A percentile compares a stretch with the other conserved stretches of the same genome.
Conservation (phyloP, 2,797 vertebrate genomes). For the Typhlichthys subterraneus region DNA sequence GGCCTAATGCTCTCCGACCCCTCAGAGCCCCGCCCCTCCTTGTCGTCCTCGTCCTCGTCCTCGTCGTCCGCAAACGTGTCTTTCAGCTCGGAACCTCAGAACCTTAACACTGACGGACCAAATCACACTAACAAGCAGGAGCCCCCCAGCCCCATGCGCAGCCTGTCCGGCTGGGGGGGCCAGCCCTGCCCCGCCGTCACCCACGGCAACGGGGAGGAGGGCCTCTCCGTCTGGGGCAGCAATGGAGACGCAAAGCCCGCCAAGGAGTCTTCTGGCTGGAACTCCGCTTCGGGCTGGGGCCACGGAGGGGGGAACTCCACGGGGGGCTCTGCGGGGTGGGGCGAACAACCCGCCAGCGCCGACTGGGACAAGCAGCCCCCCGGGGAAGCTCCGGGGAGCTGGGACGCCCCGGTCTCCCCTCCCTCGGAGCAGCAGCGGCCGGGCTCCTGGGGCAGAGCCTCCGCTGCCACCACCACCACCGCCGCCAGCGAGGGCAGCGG, state of each 20-base stretch:
- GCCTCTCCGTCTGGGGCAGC: constrained; percentile 87
- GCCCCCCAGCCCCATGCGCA: constrained; percentile 82
- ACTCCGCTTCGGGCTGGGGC: constrained; percentile 85
- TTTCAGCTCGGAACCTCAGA: constrained; percentile 98
- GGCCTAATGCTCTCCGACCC: constrained; percentile 84
- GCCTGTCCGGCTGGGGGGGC: constrained; percentile 90
- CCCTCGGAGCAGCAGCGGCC: constrained; percentile 80
- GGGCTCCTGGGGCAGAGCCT: constrained; percentile 81
- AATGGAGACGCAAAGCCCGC: constrained; percentile 86
- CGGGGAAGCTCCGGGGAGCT: constrained; percentile 75
- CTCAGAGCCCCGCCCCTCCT: constrained; percentile 84
- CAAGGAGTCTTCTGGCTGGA: constrained; percentile 87
- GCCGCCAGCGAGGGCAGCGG: constrained; percentile 88
- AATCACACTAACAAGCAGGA: constrained; percentile 91
- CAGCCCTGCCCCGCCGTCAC: constrained; percentile 87
- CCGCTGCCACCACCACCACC: constrained; percentile 87
- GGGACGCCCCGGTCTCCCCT: constrained; percentile 76
- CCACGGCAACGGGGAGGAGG: constrained; percentile 88
- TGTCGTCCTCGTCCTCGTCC: too few species aligned
- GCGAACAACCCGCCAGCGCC: constrained; percentile 83
- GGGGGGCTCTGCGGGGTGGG: constrained; percentile 87
- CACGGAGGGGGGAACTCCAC: constrained; percentile 71
- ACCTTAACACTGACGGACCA: constrained; percentile 99
- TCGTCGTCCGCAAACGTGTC: constrained; percentile 92
- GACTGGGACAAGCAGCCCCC: constrained; percentile 83